Evolutionary conservation across 1,140 invertebrate species (phyloP).

Genomic region (Trissolcus basalis): DNA sequence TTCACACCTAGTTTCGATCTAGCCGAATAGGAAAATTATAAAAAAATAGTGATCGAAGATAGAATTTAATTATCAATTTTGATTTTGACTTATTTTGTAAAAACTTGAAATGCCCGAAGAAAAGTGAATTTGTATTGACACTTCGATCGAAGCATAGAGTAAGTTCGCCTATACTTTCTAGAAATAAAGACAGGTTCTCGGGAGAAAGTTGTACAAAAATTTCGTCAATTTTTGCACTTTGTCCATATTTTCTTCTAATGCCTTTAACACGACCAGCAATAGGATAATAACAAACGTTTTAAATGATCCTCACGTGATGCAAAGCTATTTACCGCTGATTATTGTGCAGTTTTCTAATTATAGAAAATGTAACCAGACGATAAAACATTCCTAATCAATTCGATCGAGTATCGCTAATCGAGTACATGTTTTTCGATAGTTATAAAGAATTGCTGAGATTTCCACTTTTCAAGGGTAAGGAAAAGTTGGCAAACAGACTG

Average conservation of each 20-base stretch:
- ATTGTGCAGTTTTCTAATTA: constrained; percentile 16
- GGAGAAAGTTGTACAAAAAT: constrained; percentile 57
- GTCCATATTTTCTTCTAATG: constrained; percentile 41
- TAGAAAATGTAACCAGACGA: constrained; percentile 7
- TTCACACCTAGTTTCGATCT: no score
- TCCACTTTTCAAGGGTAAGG: no score
- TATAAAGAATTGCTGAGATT: no score
- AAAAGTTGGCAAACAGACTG: no score
- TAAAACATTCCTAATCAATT: no score
- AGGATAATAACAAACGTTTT: constrained; percentile 22
- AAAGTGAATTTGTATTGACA: constrained; percentile 50
- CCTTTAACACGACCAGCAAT: constrained; percentile 11
- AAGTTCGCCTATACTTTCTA: constrained; percentile 57
- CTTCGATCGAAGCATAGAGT: constrained; percentile 32
- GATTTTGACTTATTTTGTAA: no score
- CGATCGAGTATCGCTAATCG: constrained; percentile 1
- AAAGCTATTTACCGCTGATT: constrained; percentile 26
- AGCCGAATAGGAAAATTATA: no score
- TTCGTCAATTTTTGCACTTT: constrained; percentile 54
- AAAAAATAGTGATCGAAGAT: no score
- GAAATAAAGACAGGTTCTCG: constrained; percentile 53
- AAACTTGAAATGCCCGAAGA: constrained; percentile 16
- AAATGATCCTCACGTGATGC: constrained; percentile 22
- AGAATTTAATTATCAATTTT: no score
- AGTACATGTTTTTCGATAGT: no score